These are phyloP conservation scores for Trichechus manatus DNA, from an alignment of 2,113 vertebrate species.

Conservation along the genomic window DNA sequence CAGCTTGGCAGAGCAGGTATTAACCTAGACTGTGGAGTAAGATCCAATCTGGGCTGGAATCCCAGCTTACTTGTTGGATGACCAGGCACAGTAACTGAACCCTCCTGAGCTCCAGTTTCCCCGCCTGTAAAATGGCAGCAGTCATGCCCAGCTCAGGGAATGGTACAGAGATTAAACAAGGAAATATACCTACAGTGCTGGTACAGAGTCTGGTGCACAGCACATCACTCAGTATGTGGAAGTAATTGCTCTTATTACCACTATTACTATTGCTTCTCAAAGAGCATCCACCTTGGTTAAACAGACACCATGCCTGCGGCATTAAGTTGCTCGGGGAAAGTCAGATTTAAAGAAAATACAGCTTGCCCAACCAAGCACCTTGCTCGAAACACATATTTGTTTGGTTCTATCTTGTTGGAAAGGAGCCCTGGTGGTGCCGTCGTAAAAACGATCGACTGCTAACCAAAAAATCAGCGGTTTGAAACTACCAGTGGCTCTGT, in stretches of 20 bases:
- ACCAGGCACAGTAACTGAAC: background rate
- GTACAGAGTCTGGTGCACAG: background rate
- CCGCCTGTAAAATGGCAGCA: background rate
- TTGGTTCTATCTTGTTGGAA: background rate
- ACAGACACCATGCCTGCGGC: background rate
- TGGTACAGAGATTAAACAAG: background rate
- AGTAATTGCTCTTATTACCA: background rate
- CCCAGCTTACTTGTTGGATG: background rate
- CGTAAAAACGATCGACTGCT: no score
- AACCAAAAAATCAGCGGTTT: no score
- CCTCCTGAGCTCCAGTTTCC: background rate
- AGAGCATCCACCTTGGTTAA: constrained; percentile 5
- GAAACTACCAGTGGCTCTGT: no score
- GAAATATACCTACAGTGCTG: background rate
- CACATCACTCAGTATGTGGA: background rate
- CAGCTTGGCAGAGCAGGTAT: background rate
- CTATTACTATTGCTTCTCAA: background rate
- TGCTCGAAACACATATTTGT: background rate
- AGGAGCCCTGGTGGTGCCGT: no score
- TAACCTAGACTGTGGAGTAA: background rate
- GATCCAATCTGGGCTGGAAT: background rate
- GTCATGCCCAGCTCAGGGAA: background rate
- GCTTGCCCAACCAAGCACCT: background rate
- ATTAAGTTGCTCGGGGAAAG: background rate
- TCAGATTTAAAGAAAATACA: background rate